Evolutionary conservation across 2,797 vertebrate species (phyloP).

Genomic region (Danio choprae): DNA sequence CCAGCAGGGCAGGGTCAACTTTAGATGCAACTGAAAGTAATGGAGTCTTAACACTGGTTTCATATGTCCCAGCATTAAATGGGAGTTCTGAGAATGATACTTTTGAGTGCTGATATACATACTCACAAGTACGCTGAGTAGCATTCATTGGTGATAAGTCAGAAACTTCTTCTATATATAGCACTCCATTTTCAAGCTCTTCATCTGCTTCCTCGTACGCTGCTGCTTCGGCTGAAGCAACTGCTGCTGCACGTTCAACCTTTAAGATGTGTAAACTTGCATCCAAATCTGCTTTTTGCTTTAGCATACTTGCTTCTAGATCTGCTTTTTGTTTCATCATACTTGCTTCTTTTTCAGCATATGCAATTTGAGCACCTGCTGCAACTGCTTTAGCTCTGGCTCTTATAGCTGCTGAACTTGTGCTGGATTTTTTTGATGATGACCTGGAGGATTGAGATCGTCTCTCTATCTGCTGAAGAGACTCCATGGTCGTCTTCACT

Average conservation of each 20-base stretch:
- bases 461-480: too few species aligned
- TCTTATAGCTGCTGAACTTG: too few species aligned
- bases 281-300: slow-evolving; percentile 1
- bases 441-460: too few species aligned
- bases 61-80: neutral
- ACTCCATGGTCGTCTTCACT: too few species aligned
- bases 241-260: neutral
- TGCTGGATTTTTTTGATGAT: too few species aligned
- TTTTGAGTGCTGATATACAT: slow-evolving; percentile 2
- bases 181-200: neutral
- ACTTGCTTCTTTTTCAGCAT: too few species aligned
- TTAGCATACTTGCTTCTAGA: too few species aligned
- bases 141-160: neutral
- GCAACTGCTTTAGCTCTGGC: too few species aligned
- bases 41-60: neutral
- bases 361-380: too few species aligned
- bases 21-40: too few species aligned
- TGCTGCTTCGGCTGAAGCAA: neutral
- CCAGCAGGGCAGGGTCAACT: too few species aligned
- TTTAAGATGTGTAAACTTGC: neutral
- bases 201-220: neutral
- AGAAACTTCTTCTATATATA: neutral
- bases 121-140: slow-evolving; percentile 3
- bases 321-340: too few species aligned
- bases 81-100: neutral